These are phyloP conservation scores for Drosophila ohnishii DNA, from an alignment of 1,140 invertebrate species.

Conservation along the genomic window DNA sequence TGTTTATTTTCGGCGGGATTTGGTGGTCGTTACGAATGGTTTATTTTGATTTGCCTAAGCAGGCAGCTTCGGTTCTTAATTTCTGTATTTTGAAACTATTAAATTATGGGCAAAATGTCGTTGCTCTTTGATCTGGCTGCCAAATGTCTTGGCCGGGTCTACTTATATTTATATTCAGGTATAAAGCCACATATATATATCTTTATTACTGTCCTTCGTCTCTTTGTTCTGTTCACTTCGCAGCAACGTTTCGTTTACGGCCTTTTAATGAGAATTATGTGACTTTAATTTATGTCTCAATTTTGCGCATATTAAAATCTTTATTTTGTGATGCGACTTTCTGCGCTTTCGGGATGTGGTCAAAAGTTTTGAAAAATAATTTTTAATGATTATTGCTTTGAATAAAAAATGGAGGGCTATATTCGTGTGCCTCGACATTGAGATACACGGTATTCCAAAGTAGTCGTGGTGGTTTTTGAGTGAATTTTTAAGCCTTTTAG, in stretches of 20 bases:
- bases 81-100: slow-evolving; percentile 76
- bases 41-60: slow-evolving; percentile 78
- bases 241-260: slow-evolving; percentile 57
- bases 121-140: slow-evolving; percentile 78
- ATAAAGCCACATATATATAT: slow-evolving; percentile 5
- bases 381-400: slow-evolving; percentile 16
- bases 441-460: background rate
- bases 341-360: slow-evolving; percentile 14
- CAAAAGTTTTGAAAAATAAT: background rate
- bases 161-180: slow-evolving; percentile 7
- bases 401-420: background rate
- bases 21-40: slow-evolving; percentile 50
- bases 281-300: slow-evolving; percentile 80
- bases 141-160: slow-evolving; percentile 34
- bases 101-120: slow-evolving; percentile 74
- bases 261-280: slow-evolving; percentile 81
- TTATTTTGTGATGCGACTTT: slow-evolving; percentile 38
- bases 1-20: slow-evolving; percentile 7
- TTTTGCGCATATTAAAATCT: slow-evolving; percentile 78
- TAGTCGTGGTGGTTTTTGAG: too few species aligned
- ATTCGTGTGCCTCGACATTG: background rate
- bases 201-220: slow-evolving; percentile 39
- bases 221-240: slow-evolving; percentile 25
- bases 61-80: slow-evolving; percentile 9
- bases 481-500: too few species aligned